A percentile compares a stretch with the other conserved stretches of the same genome.
Evolutionary conservation across 2,888 invertebrate species (phyloP).

Genomic region (Abrostola triplasia): DNA sequence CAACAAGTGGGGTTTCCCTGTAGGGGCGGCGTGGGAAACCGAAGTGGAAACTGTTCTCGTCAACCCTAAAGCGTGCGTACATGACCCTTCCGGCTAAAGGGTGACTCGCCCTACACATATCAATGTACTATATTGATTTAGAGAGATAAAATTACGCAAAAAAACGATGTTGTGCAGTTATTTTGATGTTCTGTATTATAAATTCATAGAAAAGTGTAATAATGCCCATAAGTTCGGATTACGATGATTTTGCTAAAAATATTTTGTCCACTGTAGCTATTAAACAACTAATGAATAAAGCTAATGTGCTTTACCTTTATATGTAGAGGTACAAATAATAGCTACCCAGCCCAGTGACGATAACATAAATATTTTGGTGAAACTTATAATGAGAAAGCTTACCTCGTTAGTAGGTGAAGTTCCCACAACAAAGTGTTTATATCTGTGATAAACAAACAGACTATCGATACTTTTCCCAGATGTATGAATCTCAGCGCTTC

Average conservation of each 20-base stretch:
- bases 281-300: not conserved
- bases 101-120: conserved; percentile 39
- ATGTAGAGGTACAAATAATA: not conserved
- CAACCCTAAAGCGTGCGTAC: conserved; percentile 74
- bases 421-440: conserved; percentile 53
- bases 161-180: not conserved
- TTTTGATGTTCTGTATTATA: not conserved
- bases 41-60: conserved; percentile 79
- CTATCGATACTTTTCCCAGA: conserved; percentile 41
- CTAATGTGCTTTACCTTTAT: no score
- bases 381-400: conserved; percentile 40
- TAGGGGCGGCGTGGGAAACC: conserved; percentile 81
- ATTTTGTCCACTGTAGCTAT: not conserved
- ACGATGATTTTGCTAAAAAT: no score
- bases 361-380: conserved; percentile 36
- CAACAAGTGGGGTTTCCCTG: conserved; percentile 84
- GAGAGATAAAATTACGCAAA: conserved; percentile 29
- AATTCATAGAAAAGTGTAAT: not conserved
- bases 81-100: conserved; percentile 77
- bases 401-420: conserved; percentile 28
- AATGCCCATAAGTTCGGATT: not conserved
- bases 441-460: conserved; percentile 46
- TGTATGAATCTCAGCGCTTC: conserved; percentile 41
- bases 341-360: not conserved
- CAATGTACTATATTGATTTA: conserved; percentile 49